Evolutionary conservation across 2,797 vertebrate species (phyloP).

Genomic region (Siniperca scherzeri): DNA sequence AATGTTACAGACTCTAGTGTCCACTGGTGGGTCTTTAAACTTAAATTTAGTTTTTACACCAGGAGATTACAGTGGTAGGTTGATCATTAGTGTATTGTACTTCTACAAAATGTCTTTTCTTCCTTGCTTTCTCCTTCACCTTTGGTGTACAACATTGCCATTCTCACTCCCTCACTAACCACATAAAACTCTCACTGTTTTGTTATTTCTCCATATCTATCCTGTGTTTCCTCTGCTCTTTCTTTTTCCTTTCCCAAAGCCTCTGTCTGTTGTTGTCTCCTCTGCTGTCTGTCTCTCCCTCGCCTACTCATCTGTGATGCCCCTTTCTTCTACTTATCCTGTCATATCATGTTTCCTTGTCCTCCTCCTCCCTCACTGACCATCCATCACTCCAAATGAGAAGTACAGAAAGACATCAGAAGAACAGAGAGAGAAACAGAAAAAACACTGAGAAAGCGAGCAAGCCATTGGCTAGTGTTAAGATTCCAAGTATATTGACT

Average conservation of each 20-base stretch:
- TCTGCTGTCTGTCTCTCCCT: conserved; percentile 21
- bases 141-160: neutral
- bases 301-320: conserved; percentile 47
- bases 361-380: conserved; percentile 54
- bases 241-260: conserved; percentile 8
- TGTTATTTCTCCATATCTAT: neutral
- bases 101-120: neutral
- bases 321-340: conserved; percentile 60
- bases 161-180: conserved; percentile 1
- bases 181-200: neutral
- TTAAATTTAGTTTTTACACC: neutral
- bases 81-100: neutral
- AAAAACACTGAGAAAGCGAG: conserved; percentile 20
- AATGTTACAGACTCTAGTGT: neutral
- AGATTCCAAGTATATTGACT: conserved; percentile 47
- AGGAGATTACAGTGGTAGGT: neutral
- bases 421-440: conserved; percentile 25
- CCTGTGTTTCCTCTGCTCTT: neutral
- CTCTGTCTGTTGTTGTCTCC: conserved; percentile 17
- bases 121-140: neutral
- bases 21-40: neutral
- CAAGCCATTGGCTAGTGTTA: conserved; percentile 23
- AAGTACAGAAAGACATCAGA: conserved; percentile 70
- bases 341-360: conserved; percentile 72
- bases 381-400: conserved; percentile 68